phyloP scores from a whole-genome alignment of 2,113 vertebrate genomes.

The Chaetops frenatus region DNA sequence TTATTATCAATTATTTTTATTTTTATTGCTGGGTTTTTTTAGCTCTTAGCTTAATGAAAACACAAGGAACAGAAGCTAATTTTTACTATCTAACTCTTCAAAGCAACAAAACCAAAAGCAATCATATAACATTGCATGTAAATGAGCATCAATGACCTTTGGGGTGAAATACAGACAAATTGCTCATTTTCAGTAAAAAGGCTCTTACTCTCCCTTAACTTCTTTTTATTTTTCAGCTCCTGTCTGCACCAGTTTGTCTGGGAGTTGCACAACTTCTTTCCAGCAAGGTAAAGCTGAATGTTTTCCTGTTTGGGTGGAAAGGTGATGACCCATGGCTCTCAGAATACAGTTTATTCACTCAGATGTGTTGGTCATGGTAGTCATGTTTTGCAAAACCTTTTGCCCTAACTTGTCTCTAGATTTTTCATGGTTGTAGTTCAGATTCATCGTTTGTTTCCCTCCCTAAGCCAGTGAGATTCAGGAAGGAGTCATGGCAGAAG shows the following conservation, averaged over 20 bases:
- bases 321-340: neutral
- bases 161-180: neutral
- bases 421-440: neutral
- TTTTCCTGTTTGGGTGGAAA: neutral
- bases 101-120: neutral
- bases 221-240: neutral
- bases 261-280: neutral
- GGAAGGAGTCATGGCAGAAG: conserved; percentile 20
- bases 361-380: neutral
- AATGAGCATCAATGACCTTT: neutral
- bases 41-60: neutral
- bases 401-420: conserved; percentile 23
- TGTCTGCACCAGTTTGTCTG: neutral
- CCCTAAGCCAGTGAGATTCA: neutral
- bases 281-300: neutral
- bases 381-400: neutral
- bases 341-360: neutral
- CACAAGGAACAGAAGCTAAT: neutral
- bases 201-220: neutral
- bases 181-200: neutral
- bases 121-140: neutral
- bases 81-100: neutral
- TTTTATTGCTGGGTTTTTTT: neutral
- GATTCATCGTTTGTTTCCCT: neutral
- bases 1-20: neutral